Base-by-base conservation (phyloP, 2,888 invertebrate genomes). In the Papilio gigon region DNA sequence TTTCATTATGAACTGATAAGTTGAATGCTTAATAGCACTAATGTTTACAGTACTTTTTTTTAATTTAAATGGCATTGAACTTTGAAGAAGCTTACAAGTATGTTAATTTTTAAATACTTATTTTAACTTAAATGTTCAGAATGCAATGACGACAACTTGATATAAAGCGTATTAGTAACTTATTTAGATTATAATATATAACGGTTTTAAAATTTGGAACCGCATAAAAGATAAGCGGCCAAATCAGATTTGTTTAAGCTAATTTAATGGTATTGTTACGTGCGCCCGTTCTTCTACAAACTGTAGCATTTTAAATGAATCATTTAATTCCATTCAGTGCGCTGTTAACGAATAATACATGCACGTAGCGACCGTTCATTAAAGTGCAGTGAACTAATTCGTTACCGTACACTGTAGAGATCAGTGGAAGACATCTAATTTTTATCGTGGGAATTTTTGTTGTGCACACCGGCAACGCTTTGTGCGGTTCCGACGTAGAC, bases 401-500 rank as follows among this genome's bases (percentile, higher is more conserved):
- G 56, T 65, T 65, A 71, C 64, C 37, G 47, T 65, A 47, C 20
- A 40, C n/a, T 65, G 37, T 53, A 71, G 63, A 68, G 67, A 70
- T 56, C 60, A 40, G 42, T 70, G 66, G 63, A 62, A 70, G 56
- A 63, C 33, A 65, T 72, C 67, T 65, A 53, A 70, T 72, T 71
- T 71, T 65, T 59, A 67, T 62, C 70, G 71, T 72, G 71, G 70
- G 72, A 72, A 70, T 35, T 37, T 70, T 56, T 42, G 44, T 47
- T 44, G 37, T 58, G 62, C 1, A 4, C 33, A 56, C 60, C 50
- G 44, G 44, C 50, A 59, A 25, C 40, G 71, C 68, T 65, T 59
- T 71, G 65, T 70, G 61, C 27, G 50, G 65, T 50, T 33, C 59
- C 65, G 70, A 72, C 67, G 68, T 70, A 68, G 68, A 71, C 70